Conservation (phyloP, 2,888 invertebrate genomes). For the Noctua comes region DNA sequence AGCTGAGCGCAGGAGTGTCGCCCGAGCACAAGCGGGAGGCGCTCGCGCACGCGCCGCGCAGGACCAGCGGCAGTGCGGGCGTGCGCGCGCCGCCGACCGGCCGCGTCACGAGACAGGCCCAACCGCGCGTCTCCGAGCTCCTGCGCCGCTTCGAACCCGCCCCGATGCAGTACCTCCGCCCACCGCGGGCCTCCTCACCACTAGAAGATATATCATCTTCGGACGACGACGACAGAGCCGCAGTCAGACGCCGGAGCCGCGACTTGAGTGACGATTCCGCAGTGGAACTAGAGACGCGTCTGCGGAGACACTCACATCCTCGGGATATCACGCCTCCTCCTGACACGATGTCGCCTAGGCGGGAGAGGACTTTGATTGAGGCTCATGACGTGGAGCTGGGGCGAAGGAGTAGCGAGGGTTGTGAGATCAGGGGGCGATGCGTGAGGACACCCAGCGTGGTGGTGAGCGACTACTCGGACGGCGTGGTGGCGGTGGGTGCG, state of each 20-base stretch:
- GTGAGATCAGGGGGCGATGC: slow-evolving; percentile 89
- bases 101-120: slow-evolving; percentile 82
- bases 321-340: slow-evolving; percentile 84
- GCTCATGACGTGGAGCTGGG: slow-evolving; percentile 90
- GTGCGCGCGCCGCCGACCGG: slow-evolving; percentile 83
- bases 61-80: slow-evolving; percentile 77
- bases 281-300: slow-evolving; percentile 88
- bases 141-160: slow-evolving; percentile 85
- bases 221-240: slow-evolving; percentile 87
- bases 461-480: slow-evolving; percentile 96
- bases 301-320: slow-evolving; percentile 84
- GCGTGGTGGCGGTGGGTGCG: slow-evolving; percentile 84
- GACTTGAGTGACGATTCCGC: slow-evolving; percentile 90
- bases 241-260: slow-evolving; percentile 85
- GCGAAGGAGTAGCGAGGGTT: slow-evolving; percentile 87
- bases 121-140: slow-evolving; percentile 86
- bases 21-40: slow-evolving; percentile 73
- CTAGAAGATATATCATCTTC: slow-evolving; percentile 86
- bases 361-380: slow-evolving; percentile 87
- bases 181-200: slow-evolving; percentile 84
- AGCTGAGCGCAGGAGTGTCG: slow-evolving; percentile 82
- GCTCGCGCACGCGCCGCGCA: slow-evolving; percentile 68
- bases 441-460: slow-evolving; percentile 96
- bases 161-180: slow-evolving; percentile 88
- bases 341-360: slow-evolving; percentile 83